These are phyloP conservation scores for Coregonus sp. DNA, from an alignment of 2,797 vertebrate genomes.

Conservation along the genomic window DNA sequence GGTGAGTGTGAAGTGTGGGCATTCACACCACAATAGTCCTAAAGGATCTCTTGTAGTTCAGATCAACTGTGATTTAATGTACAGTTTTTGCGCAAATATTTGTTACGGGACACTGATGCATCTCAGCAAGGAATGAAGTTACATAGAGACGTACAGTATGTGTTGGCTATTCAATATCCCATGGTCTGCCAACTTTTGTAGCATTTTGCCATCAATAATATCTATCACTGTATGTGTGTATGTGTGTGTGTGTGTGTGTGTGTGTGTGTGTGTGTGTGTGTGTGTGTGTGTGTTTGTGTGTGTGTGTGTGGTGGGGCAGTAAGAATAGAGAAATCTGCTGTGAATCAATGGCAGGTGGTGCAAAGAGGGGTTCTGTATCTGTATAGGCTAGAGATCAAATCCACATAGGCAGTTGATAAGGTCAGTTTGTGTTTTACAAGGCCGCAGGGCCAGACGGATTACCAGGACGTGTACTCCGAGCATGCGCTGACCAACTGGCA, in stretches of 20 bases:
- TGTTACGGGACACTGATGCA: conserved; percentile 15
- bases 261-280: too few relatives aligned
- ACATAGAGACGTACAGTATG: conserved; percentile 55
- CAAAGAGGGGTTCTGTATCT: not conserved
- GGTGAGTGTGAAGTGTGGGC: conserved; percentile 16
- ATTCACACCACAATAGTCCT: conserved; percentile 17
- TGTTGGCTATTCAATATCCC: not conserved
- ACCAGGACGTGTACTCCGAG: too few relatives aligned
- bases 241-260: not conserved
- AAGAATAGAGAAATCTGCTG: not conserved
- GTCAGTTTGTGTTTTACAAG: too few relatives aligned
- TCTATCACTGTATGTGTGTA: not conserved
- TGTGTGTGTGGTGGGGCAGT: too few relatives aligned
- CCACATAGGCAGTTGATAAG: too few relatives aligned
- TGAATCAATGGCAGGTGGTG: not conserved
- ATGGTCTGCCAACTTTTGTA: conserved; percentile 15
- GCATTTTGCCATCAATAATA: conserved; percentile 4
- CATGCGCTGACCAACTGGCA: too few relatives aligned
- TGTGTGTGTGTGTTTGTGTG: too few relatives aligned
- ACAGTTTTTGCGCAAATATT: conserved; percentile 12
- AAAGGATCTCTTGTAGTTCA: conserved; percentile 12
- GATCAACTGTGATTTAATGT: conserved; percentile 30
- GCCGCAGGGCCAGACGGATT: too few relatives aligned
- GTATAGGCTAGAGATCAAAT: too few relatives aligned
- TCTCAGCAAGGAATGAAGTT: conserved; percentile 58